These are phyloP conservation scores for Catharus minimus DNA, from an alignment of 2,113 vertebrate species.

Conservation along the genomic window DNA sequence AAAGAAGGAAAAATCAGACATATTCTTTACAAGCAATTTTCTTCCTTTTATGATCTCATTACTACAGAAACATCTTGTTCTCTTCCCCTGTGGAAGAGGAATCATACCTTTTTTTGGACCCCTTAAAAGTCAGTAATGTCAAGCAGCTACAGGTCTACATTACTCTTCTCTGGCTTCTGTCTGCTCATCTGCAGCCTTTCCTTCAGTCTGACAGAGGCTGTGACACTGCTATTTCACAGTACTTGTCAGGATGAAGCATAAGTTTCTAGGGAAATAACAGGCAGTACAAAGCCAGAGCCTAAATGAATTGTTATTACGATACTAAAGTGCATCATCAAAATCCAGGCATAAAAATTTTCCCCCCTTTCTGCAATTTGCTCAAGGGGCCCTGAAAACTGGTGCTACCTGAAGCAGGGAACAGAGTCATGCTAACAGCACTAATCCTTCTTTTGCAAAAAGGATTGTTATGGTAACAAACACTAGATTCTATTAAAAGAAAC, in stretches of 20 bases:
- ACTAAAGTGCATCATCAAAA: conserved; percentile 32
- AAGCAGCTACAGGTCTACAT: not conserved
- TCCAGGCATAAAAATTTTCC: not conserved
- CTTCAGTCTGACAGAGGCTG: not conserved
- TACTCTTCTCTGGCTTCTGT: not conserved
- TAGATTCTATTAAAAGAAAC: conserved; percentile 11
- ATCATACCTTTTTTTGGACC: conserved; percentile 14
- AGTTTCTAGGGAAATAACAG: conserved; percentile 25
- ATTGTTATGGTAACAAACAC: conserved; percentile 53
- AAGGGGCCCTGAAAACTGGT: not conserved
- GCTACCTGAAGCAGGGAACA: not conserved
- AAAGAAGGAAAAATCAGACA: not conserved
- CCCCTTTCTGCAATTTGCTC: not conserved
- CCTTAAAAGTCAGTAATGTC: conserved; percentile 31
- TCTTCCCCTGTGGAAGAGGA: not conserved
- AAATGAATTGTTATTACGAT: not conserved
- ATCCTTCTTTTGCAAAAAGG: not conserved
- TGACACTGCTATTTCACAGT: not conserved
- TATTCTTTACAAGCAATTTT: conserved; percentile 46
- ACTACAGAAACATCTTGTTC: conserved; percentile 51
- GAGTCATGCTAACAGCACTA: conserved; percentile 7
- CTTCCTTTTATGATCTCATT: conserved; percentile 29
- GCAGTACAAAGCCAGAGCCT: not conserved
- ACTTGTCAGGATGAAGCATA: not conserved
- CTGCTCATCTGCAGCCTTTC: not conserved